Evolutionary conservation across 2,113 vertebrate species (phyloP).

Genomic region (Pelobates fuscus): DNA sequence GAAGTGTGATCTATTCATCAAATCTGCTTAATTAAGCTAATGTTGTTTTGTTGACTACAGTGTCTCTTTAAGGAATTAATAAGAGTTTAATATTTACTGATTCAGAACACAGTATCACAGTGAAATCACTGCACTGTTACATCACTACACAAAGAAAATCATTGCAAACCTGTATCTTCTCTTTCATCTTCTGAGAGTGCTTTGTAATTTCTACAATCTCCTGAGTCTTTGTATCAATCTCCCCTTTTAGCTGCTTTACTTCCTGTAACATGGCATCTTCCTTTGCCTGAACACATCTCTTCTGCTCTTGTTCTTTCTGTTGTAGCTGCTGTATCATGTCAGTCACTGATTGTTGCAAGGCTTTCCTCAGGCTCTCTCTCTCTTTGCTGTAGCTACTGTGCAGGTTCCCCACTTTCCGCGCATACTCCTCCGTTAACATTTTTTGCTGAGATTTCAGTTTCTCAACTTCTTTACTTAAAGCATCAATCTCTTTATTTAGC

Average conservation of each 20-base stretch:
- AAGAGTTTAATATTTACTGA: too few species aligned
- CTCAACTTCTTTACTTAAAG: slow-evolving; percentile 66
- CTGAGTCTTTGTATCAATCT: slow-evolving; percentile 79
- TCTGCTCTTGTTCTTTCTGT: slow-evolving; percentile 81
- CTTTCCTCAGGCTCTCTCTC: slow-evolving; percentile 72
- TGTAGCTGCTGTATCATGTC: slow-evolving; percentile 80
- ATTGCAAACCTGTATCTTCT: slow-evolving; percentile 80
- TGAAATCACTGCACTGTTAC: too few species aligned
- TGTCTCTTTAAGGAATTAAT: too few species aligned
- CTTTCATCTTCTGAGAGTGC: slow-evolving; percentile 83
- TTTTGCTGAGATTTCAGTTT: slow-evolving; percentile 64
- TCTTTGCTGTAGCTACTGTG: slow-evolving; percentile 68
- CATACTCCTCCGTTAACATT: slow-evolving; percentile 66
- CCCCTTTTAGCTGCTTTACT: slow-evolving; percentile 80
- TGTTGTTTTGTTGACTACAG: too few species aligned
- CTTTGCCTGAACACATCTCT: slow-evolving; percentile 73
- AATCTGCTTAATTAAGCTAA: too few species aligned
- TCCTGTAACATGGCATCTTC: slow-evolving; percentile 74
- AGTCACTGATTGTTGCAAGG: slow-evolving; percentile 70
- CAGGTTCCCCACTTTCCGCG: slow-evolving; percentile 66
- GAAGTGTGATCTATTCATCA: too few species aligned
- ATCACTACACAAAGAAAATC: too few species aligned
- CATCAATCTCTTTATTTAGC: slow-evolving; percentile 45
- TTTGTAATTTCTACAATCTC: slow-evolving; percentile 81
- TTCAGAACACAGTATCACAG: too few species aligned